phyloP scores from a whole-genome alignment of 2,797 vertebrate genomes.

The Lerista edwardsae region DNA sequence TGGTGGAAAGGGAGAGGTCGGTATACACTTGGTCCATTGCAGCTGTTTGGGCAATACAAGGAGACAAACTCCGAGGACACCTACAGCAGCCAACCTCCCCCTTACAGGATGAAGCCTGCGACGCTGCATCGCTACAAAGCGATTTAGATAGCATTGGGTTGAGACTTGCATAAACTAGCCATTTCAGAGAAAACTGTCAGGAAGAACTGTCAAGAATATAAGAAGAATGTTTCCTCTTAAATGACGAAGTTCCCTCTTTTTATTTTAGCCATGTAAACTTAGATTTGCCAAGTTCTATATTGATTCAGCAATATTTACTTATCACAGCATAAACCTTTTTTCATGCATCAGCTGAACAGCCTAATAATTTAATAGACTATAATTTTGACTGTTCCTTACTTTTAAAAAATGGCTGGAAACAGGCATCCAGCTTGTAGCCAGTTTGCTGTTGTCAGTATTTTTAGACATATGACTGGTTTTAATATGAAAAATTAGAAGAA shows the following conservation, averaged over 20 bases:
- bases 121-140: too few species aligned
- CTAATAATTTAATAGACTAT: slow-evolving; percentile 71
- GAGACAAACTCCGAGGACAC: too few species aligned
- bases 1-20: too few species aligned
- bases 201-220: slow-evolving; percentile 51
- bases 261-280: slow-evolving; percentile 67
- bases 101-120: too few species aligned
- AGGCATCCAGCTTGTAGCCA: slow-evolving; percentile 47
- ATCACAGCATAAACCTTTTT: slow-evolving; percentile 72
- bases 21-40: too few species aligned
- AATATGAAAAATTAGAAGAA: background rate
- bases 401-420: slow-evolving; percentile 62
- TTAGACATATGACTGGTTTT: slow-evolving; percentile 53
- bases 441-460: slow-evolving; percentile 47
- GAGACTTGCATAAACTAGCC: slow-evolving; percentile 51
- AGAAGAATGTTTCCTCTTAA: slow-evolving; percentile 6
- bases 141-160: too few species aligned
- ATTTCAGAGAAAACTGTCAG: slow-evolving; percentile 48
- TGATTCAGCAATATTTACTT: slow-evolving; percentile 74
- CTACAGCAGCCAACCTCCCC: too few species aligned
- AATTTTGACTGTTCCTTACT: slow-evolving; percentile 62
- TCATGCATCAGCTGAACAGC: slow-evolving; percentile 65
- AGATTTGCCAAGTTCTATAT: slow-evolving; percentile 73
- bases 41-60: too few species aligned
- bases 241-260: slow-evolving; percentile 39